Conservation (phyloP, 2,888 invertebrate species). For the Oxyteleia sp. region DNA sequence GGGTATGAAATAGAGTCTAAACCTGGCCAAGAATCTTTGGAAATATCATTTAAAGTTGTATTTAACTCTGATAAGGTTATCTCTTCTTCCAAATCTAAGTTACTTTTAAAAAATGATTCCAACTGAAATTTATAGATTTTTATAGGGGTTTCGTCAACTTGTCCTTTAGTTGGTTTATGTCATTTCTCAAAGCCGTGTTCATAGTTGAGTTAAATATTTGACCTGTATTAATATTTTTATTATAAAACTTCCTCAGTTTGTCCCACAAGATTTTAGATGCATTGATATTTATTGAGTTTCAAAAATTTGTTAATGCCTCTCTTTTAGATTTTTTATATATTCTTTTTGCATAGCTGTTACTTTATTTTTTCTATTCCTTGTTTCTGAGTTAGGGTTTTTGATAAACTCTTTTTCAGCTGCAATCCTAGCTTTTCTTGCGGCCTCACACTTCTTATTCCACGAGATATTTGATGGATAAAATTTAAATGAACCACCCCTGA, state of each 20-base stretch:
- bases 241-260: constrained; percentile 24
- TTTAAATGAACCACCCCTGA: too few species aligned
- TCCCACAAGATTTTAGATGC: constrained; percentile 8
- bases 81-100: background rate
- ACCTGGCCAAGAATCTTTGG: too few species aligned
- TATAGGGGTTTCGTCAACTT: background rate
- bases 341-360: constrained; percentile 5
- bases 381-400: background rate
- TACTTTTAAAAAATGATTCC: too few species aligned
- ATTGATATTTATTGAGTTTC: background rate
- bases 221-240: constrained; percentile 3
- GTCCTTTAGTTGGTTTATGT: background rate
- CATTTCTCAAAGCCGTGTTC: background rate
- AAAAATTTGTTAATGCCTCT: constrained; percentile 11
- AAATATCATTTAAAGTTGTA: too few species aligned
- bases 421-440: constrained; percentile 14
- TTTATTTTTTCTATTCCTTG: constrained; percentile 4
- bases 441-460: constrained; percentile 20
- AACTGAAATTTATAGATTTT: background rate
- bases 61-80: background rate
- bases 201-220: constrained; percentile 16
- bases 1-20: too few species aligned
- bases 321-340: constrained; percentile 19
- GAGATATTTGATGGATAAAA: background rate
- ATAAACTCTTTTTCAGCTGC: constrained; percentile 16